These are phyloP conservation scores for Percopsis omiscomaycus DNA, from an alignment of 2,797 vertebrate species.

Conservation along the genomic window DNA sequence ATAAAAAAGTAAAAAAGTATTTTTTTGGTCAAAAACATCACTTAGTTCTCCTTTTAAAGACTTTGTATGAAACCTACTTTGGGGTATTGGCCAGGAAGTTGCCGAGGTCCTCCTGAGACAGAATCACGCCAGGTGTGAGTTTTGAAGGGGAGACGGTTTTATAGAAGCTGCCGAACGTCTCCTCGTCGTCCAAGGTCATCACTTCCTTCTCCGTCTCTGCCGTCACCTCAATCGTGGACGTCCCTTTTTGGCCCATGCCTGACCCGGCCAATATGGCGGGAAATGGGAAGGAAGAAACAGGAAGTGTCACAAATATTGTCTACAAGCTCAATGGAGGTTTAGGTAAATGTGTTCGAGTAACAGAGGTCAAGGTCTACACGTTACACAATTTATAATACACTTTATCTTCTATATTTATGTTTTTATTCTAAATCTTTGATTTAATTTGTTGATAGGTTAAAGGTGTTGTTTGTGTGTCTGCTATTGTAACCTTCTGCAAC, in stretches of 20 bases:
- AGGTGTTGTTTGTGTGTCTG: too few relatives aligned
- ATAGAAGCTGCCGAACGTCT: constrained; percentile 80
- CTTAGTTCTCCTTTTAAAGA: too few relatives aligned
- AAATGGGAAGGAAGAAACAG: constrained; percentile 24
- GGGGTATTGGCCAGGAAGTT: constrained; percentile 69
- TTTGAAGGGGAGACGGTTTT: constrained; percentile 57
- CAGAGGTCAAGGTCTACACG: neutral
- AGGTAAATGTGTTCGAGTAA: neutral
- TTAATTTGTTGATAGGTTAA: too few relatives aligned
- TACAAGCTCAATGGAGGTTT: neutral
- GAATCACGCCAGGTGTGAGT: constrained; percentile 45
- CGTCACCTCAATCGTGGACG: constrained; percentile 78
- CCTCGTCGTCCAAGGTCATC: constrained; percentile 80
- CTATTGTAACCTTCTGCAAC: too few relatives aligned
- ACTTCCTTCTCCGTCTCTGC: constrained; percentile 81
- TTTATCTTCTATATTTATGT: too few relatives aligned
- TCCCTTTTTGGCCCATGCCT: constrained; percentile 65
- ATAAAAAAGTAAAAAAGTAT: too few relatives aligned
- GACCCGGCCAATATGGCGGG: neutral
- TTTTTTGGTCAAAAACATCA: too few relatives aligned
- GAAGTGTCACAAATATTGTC: constrained; percentile 2
- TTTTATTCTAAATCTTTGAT: too few relatives aligned
- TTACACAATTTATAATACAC: neutral
- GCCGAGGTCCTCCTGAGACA: constrained; percentile 77
- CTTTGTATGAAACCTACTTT: constrained; percentile 61